These are phyloP conservation scores for Trichonephila inaurata DNA, from an alignment of 1,140 invertebrate genomes.

Conservation along the genomic window DNA sequence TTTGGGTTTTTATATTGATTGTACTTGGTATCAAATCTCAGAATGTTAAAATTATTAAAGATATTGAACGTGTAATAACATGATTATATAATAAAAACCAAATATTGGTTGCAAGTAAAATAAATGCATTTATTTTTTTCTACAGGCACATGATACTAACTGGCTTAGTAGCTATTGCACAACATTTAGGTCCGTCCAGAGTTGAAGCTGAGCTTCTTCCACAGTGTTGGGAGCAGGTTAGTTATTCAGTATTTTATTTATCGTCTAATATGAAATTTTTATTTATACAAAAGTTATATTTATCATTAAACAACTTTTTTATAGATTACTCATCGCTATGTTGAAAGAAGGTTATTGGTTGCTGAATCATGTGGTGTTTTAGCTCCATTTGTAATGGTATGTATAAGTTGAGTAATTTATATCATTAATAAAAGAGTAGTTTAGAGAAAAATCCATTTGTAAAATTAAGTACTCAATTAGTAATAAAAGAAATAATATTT, in stretches of 20 bases:
- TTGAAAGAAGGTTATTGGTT: slow-evolving; percentile 86
- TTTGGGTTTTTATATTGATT: too few relatives aligned
- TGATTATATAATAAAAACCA: background rate
- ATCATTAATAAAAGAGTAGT: too few relatives aligned
- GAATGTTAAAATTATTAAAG: too few relatives aligned
- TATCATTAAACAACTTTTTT: slow-evolving; percentile 64
- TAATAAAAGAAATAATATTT: too few relatives aligned
- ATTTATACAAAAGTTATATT: background rate
- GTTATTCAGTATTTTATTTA: background rate
- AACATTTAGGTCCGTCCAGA: slow-evolving; percentile 82
- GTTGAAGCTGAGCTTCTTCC: slow-evolving; percentile 87
- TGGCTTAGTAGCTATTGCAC: slow-evolving; percentile 85
- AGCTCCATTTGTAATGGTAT: slow-evolving; percentile 86
- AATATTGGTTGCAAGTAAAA: background rate
- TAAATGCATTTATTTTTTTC: slow-evolving; percentile 73
- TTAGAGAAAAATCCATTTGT: too few relatives aligned
- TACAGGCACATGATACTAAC: slow-evolving; percentile 85
- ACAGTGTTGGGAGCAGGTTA: slow-evolving; percentile 88
- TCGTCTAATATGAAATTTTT: background rate
- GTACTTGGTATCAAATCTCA: too few relatives aligned
- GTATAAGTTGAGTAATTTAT: background rate
- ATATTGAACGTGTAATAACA: too few relatives aligned
- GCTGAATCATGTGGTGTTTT: slow-evolving; percentile 88
- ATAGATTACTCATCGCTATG: slow-evolving; percentile 86
- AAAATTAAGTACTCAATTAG: too few relatives aligned